Evolutionary conservation across 2,113 vertebrate genomes (phyloP).

Genomic region (Poicephalus gulielmi): DNA sequence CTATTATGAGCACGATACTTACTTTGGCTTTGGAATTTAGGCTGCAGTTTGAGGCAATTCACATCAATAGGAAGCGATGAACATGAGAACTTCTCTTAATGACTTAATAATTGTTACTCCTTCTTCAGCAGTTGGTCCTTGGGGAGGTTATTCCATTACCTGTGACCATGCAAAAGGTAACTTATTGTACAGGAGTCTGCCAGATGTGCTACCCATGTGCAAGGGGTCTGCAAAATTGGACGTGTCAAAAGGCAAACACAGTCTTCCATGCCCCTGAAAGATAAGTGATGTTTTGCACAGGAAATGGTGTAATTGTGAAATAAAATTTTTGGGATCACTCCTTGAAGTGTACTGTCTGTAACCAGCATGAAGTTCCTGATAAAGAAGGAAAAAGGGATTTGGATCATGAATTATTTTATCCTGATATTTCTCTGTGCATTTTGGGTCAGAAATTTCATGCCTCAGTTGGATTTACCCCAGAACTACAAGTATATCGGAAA

Average conservation of each 20-base stretch:
- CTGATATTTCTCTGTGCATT: background rate
- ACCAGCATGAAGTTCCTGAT: background rate
- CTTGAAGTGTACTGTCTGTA: background rate
- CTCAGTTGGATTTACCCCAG: background rate
- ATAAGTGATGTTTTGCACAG: background rate
- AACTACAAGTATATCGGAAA: background rate
- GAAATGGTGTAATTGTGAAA: background rate
- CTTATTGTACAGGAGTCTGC: background rate
- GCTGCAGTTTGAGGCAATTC: background rate
- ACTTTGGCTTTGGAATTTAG: background rate
- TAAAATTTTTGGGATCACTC: too few relatives aligned
- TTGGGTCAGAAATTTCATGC: background rate
- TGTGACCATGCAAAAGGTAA: background rate
- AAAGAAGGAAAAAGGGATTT: background rate
- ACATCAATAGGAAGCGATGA: background rate
- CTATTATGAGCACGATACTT: background rate
- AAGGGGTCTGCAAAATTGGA: background rate
- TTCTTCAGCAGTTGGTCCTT: background rate
- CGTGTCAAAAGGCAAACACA: too few relatives aligned
- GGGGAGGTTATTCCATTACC: background rate
- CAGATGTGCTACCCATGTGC: rapidly evolving
- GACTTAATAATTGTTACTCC: background rate
- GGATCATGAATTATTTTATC: background rate
- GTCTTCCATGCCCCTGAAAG: too few relatives aligned
- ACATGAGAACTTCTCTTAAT: background rate